Evolutionary conservation across 2,113 vertebrate genomes (phyloP).

Genomic region (Ceyx margarethae): DNA sequence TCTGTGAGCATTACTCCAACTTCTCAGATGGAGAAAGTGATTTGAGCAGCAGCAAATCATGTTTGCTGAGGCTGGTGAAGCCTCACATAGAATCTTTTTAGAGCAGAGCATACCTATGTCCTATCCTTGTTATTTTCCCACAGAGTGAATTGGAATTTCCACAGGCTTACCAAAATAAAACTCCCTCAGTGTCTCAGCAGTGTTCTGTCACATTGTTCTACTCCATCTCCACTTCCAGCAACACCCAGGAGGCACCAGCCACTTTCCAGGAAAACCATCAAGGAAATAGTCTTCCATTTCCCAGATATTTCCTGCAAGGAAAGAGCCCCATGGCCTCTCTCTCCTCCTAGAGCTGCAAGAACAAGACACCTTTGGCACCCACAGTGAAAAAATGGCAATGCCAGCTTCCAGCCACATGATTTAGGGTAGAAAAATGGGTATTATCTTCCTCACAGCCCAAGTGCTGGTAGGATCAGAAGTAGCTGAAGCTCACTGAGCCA

Average conservation of each 20-base stretch:
- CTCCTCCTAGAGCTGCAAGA: not conserved
- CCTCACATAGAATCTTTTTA: not conserved
- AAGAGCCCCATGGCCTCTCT: not conserved
- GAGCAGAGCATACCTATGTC: fast-evolving
- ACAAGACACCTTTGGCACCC: not conserved
- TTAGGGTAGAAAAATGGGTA: not conserved
- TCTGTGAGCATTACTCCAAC: not conserved
- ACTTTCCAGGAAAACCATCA: not conserved
- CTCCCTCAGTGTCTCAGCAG: not conserved
- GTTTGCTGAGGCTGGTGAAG: not conserved
- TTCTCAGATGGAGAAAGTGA: not conserved
- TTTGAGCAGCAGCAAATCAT: not conserved
- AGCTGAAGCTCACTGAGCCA: not conserved
- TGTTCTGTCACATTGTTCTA: not conserved
- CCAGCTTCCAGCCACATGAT: not conserved
- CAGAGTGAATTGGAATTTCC: not conserved
- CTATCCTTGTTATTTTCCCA: not conserved
- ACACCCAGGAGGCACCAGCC: not conserved
- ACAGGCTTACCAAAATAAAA: not conserved
- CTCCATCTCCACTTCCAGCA: not conserved
- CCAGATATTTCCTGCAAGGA: not conserved
- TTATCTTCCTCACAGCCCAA: not conserved
- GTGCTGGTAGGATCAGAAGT: not conserved
- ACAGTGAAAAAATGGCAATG: not conserved
- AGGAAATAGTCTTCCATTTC: not conserved